phyloP scores from a whole-genome alignment of 2,888 invertebrate genomes.

The Aphidius colemani region DNA sequence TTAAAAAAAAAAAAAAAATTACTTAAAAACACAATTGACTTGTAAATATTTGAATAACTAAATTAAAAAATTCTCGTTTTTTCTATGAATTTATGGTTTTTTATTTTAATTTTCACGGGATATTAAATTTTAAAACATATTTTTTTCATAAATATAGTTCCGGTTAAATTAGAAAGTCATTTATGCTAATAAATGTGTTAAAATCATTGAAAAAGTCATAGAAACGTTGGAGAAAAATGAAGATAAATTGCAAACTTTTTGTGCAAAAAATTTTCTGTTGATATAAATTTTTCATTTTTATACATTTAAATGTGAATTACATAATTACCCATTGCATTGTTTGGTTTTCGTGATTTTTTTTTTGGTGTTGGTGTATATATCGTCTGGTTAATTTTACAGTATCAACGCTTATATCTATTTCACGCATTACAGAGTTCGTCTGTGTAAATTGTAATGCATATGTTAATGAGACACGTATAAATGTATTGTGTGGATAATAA shows the following conservation, averaged over 20 bases:
- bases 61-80: slow-evolving; percentile 1
- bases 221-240: too few relatives aligned
- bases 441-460: slow-evolving; percentile 33
- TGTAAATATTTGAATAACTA: too few relatives aligned
- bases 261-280: too few relatives aligned
- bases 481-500: slow-evolving; percentile 14
- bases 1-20: neutral
- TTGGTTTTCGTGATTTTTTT: slow-evolving; percentile 44
- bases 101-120: slow-evolving; percentile 36
- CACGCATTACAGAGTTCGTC: slow-evolving; percentile 45
- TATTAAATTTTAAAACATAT: slow-evolving; percentile 38
- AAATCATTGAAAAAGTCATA: too few relatives aligned
- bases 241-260: too few relatives aligned
- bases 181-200: neutral
- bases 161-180: slow-evolving; percentile 32
- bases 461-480: slow-evolving; percentile 32
- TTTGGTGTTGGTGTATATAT: slow-evolving; percentile 17
- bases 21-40: neutral
- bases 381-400: slow-evolving; percentile 22
- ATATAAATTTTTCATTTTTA: neutral
- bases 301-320: slow-evolving; percentile 49
- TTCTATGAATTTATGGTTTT: neutral
- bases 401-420: slow-evolving; percentile 51
- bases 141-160: slow-evolving; percentile 24
- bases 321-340: slow-evolving; percentile 52